Evolutionary conservation across 1,140 invertebrate genomes (phyloP).

Genomic region (Marisa cornuarietis): DNA sequence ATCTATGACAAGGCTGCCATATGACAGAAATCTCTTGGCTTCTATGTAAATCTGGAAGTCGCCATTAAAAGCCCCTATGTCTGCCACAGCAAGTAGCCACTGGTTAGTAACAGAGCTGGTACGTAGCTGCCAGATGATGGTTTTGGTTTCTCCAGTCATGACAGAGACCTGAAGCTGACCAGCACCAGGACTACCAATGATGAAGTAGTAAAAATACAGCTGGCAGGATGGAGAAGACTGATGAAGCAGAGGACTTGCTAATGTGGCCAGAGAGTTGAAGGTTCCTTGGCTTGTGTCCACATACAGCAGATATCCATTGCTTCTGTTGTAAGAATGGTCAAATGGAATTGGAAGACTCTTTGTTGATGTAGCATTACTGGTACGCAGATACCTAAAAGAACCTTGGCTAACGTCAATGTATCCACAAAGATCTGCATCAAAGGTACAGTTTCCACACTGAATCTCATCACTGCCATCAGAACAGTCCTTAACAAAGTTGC

Average conservation of each 20-base stretch:
- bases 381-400: constrained; percentile 45
- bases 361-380: constrained; percentile 46
- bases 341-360: constrained; percentile 77
- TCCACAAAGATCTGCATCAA: constrained; percentile 51
- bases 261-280: constrained; percentile 29
- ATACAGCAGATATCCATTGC: constrained; percentile 79
- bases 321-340: constrained; percentile 73
- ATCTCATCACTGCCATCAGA: constrained; percentile 56
- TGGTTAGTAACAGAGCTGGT: not conserved
- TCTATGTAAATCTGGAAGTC: constrained; percentile 76
- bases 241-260: constrained; percentile 41
- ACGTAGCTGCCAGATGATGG: constrained; percentile 31
- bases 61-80: constrained; percentile 44
- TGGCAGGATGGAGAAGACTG: constrained; percentile 51
- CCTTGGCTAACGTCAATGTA: constrained; percentile 50
- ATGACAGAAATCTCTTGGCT: constrained; percentile 78
- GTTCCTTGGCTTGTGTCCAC: constrained; percentile 69
- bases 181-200: constrained; percentile 10
- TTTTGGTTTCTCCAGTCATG: constrained; percentile 39
- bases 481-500: constrained; percentile 59
- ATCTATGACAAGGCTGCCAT: constrained; percentile 68
- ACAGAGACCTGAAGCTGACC: constrained; percentile 28
- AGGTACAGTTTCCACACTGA: constrained; percentile 60
- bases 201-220: constrained; percentile 70
- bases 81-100: constrained; percentile 44